A percentile compares a stretch with the other conserved stretches of the same genome.
phyloP scores from a whole-genome alignment of 2,797 vertebrate genomes.

The Arnoldichthys spilopterus region DNA sequence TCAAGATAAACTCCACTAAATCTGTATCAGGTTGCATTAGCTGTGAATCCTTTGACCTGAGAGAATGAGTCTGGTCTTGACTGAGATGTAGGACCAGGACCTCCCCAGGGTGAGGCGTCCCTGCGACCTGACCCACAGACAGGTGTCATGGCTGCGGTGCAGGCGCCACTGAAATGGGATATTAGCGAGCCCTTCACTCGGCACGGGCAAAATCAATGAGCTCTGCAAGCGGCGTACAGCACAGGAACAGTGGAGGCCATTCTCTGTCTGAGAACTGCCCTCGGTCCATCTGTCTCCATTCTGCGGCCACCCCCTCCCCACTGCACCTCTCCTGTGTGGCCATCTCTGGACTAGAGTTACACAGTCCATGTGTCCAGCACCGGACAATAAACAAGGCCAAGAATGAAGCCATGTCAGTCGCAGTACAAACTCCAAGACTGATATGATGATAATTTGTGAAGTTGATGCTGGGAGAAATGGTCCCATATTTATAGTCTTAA shows the following conservation, averaged over 20 bases:
- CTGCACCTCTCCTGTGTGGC: conserved; percentile 74
- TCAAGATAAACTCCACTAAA: conserved; percentile 36
- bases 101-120: conserved; percentile 37
- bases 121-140: conserved; percentile 69
- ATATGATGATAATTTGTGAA: conserved; percentile 14
- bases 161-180: conserved; percentile 76
- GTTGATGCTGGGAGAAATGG: neutral
- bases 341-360: conserved; percentile 75
- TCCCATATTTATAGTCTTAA: neutral
- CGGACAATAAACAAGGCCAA: conserved; percentile 67
- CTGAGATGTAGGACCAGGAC: conserved; percentile 19
- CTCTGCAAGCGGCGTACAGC: conserved; percentile 60
- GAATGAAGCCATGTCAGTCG: conserved; percentile 16
- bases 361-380: conserved; percentile 72
- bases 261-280: conserved; percentile 68
- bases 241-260: conserved; percentile 73
- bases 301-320: conserved; percentile 56
- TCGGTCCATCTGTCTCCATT: conserved; percentile 77
- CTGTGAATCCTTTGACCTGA: conserved; percentile 37
- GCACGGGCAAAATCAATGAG: conserved; percentile 78
- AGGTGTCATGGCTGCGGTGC: conserved; percentile 73
- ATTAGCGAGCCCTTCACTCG: conserved; percentile 70
- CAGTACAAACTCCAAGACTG: neutral
- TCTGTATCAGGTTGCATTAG: conserved; percentile 30
- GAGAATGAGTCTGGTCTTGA: conserved; percentile 11